These are phyloP conservation scores for Orchesella cincta DNA, from an alignment of 1,140 invertebrate species.

Conservation along the genomic window DNA sequence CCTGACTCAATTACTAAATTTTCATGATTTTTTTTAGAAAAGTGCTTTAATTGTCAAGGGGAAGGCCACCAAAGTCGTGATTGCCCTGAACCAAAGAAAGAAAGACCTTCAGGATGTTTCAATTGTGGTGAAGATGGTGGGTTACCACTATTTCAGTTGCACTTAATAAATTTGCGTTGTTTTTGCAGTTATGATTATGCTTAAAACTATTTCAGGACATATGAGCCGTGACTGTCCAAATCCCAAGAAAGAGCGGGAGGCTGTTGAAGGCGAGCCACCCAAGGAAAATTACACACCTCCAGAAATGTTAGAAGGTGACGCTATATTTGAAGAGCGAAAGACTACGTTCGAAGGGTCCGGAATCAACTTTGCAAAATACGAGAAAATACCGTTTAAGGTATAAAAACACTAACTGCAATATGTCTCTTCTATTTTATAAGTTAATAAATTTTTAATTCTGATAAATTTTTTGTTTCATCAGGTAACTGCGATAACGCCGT, in stretches of 20 bases:
- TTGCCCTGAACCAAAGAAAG: neutral
- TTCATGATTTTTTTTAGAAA: no score
- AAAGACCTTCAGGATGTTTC: neutral
- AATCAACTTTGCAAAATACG: conserved; percentile 87
- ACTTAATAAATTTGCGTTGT: conserved; percentile 24
- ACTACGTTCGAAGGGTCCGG: conserved; percentile 74
- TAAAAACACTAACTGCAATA: no score
- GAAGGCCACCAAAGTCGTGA: conserved; percentile 41
- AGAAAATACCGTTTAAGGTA: conserved; percentile 63
- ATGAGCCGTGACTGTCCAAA: conserved; percentile 13
- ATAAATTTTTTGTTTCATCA: conserved; percentile 51
- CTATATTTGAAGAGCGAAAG: conserved; percentile 63
- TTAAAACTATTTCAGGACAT: no score
- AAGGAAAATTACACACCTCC: conserved; percentile 79
- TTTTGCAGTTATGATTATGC: conserved; percentile 19
- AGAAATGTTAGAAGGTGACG: conserved; percentile 63
- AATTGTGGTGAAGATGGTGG: neutral
- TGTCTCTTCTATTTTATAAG: neutral
- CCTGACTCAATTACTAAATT: no score
- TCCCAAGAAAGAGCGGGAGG: conserved; percentile 41
- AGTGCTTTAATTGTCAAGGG: no score
- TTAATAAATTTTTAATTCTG: neutral
- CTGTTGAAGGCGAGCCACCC: conserved; percentile 55
- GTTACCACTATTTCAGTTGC: neutral
- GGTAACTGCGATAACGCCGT: conserved; percentile 69